Evolutionary conservation across 53 echinoderm and acorn worm genomes (phyloP).

Genomic region (Paracentrotus lividus): DNA sequence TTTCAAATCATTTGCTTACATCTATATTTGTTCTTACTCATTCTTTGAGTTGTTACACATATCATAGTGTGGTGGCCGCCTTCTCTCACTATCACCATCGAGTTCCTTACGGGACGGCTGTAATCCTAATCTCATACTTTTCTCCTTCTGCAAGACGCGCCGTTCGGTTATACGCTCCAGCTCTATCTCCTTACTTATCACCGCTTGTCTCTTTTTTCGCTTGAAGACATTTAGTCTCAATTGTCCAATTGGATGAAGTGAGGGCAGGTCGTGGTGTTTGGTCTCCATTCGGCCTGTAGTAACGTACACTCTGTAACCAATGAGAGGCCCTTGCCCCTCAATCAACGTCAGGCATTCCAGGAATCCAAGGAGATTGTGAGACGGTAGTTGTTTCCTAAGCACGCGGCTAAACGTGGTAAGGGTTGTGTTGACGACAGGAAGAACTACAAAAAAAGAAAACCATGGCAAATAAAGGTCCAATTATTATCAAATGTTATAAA

Average conservation of each 20-base stretch:
- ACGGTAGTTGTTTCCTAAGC: background rate
- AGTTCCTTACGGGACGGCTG: background rate
- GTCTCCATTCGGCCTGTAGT: background rate
- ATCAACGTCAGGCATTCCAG: background rate
- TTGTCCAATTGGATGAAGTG: background rate
- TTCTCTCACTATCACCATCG: background rate
- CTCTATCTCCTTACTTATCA: too few relatives aligned
- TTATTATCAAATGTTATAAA: too few relatives aligned
- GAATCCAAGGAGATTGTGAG: background rate
- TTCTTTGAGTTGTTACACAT: background rate
- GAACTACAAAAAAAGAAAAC: background rate
- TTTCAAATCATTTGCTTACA: too few relatives aligned
- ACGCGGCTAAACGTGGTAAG: background rate
- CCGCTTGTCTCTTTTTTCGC: background rate
- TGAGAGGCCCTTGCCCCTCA: background rate
- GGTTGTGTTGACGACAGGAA: background rate
- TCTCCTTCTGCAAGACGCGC: background rate
- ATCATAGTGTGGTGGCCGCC: too few relatives aligned
- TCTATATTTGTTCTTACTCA: too few relatives aligned
- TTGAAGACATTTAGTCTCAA: background rate
- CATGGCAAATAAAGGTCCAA: too few relatives aligned
- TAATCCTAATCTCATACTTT: background rate
- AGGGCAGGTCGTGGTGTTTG: background rate
- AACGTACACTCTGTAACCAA: constrained; percentile 15
- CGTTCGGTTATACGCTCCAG: background rate